These are phyloP conservation scores for Bruchidius siliquastri DNA, from an alignment of 2,888 invertebrate genomes.

Conservation along the genomic window DNA sequence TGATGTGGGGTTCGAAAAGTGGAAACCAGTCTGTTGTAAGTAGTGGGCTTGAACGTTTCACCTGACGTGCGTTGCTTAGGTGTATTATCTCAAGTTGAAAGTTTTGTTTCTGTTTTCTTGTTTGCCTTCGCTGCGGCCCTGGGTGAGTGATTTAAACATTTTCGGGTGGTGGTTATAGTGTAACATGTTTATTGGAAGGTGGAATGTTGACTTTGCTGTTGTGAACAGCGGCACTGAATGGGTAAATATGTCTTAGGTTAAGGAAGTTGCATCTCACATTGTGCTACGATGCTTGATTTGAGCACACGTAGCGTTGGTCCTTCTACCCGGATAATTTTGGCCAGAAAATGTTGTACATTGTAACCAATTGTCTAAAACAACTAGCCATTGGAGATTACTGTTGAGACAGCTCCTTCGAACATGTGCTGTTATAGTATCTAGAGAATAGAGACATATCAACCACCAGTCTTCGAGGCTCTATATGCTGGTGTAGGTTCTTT, in stretches of 20 bases:
- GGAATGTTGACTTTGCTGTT: not conserved
- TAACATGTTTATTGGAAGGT: not conserved
- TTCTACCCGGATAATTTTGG: no score
- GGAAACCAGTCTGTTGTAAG: slow-evolving; percentile 42
- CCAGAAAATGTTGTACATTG: no score
- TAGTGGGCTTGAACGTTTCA: slow-evolving; percentile 37
- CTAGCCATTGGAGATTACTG: no score
- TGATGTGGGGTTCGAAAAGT: slow-evolving; percentile 32
- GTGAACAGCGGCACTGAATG: not conserved
- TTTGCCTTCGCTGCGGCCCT: slow-evolving; percentile 36
- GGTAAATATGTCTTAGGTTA: not conserved
- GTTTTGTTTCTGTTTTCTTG: slow-evolving; percentile 15
- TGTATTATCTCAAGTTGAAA: slow-evolving; percentile 3
- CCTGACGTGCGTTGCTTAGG: slow-evolving; percentile 12
- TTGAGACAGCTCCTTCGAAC: no score
- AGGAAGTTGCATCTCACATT: no score
- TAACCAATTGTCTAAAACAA: no score
- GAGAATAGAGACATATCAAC: no score
- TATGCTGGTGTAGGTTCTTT: no score
- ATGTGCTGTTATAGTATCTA: no score
- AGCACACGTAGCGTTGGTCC: no score
- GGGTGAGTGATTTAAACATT: slow-evolving; percentile 37
- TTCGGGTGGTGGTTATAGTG: slow-evolving; percentile 3
- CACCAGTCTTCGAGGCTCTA: no score
- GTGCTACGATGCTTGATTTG: no score